Conservation (phyloP, 2,113 vertebrate species). For the Bufo gargarizans region DNA sequence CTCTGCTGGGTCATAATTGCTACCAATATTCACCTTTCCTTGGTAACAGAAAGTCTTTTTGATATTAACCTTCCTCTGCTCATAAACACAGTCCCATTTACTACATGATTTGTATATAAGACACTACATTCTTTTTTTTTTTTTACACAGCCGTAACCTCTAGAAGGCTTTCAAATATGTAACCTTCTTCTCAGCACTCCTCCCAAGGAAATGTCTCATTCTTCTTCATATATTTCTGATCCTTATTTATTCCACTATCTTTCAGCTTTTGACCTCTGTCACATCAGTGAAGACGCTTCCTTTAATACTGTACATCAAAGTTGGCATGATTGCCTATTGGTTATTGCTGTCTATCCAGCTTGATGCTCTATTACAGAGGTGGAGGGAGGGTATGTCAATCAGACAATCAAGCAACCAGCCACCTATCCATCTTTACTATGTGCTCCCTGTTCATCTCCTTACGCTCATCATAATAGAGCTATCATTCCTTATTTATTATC, state of each 20-base stretch:
- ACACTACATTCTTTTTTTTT: background rate
- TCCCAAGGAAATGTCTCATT: background rate
- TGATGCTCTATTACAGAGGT: slow-evolving; percentile 1
- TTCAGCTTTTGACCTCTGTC: background rate
- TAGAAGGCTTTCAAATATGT: background rate
- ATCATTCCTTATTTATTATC: background rate
- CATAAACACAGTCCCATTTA: background rate
- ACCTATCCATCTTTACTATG: background rate
- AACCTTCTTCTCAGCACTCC: background rate
- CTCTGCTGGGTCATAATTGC: background rate
- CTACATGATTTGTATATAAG: background rate
- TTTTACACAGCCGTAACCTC: background rate
- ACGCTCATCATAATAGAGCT: background rate
- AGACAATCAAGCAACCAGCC: background rate
- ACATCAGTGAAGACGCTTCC: background rate
- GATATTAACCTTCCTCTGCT: background rate
- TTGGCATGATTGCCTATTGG: background rate
- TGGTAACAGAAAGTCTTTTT: background rate
- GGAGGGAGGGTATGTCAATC: background rate
- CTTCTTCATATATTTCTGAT: background rate
- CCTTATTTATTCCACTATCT: background rate
- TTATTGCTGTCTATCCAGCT: slow-evolving; percentile 7
- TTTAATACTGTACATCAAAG: slow-evolving; percentile 7
- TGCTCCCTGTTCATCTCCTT: background rate
- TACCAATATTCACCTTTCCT: background rate